Percentiles rank a stretch among this genome's conserved stretches.
Evolutionary conservation across 1,140 invertebrate species (phyloP).

Genomic region (Zaprionus lachaisei): DNA sequence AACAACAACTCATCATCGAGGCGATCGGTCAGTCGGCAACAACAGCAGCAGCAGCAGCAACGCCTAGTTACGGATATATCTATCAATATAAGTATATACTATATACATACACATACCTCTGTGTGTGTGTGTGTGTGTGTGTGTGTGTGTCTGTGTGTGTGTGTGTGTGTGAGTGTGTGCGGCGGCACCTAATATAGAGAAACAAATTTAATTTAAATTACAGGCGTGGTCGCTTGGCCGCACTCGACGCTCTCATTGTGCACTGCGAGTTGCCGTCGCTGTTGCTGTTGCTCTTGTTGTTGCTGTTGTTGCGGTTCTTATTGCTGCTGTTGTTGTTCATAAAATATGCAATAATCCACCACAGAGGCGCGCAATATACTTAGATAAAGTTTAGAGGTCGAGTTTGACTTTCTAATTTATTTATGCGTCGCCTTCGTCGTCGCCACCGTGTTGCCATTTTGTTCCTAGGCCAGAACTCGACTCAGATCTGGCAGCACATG

Average conservation of each 20-base stretch:
- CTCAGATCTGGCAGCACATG: conserved; percentile 36
- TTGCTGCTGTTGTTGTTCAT: conserved; percentile 62
- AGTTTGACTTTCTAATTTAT: conserved; percentile 80
- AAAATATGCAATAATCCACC: conserved; percentile 78
- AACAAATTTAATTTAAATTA: conserved; percentile 83
- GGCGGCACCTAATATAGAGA: conserved; percentile 81
- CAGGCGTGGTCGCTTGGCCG: conserved; percentile 73
- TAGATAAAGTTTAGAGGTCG: conserved; percentile 81
- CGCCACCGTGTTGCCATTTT: conserved; percentile 55
- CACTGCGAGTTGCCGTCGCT: conserved; percentile 39
- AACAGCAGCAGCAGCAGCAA: conserved; percentile 45
- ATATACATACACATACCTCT: conserved; percentile 6
- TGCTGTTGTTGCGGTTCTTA: conserved; percentile 38
- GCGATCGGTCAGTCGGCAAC: conserved; percentile 66
- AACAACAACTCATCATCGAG: conserved; percentile 68
- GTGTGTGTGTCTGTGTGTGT: conserved; percentile 34
- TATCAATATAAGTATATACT: conserved; percentile 37
- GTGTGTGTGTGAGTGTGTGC: conserved; percentile 38
- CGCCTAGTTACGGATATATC: conserved; percentile 75
- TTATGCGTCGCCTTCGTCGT: conserved; percentile 66
- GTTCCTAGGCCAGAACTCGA: conserved; percentile 57
- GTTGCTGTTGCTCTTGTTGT: conserved; percentile 38
- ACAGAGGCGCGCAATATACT: conserved; percentile 57
- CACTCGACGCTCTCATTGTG: conserved; percentile 56
- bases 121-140: conserved; percentile 15